Base-by-base conservation (phyloP, 2,888 invertebrate species). In the Folsomia manolachei region DNA sequence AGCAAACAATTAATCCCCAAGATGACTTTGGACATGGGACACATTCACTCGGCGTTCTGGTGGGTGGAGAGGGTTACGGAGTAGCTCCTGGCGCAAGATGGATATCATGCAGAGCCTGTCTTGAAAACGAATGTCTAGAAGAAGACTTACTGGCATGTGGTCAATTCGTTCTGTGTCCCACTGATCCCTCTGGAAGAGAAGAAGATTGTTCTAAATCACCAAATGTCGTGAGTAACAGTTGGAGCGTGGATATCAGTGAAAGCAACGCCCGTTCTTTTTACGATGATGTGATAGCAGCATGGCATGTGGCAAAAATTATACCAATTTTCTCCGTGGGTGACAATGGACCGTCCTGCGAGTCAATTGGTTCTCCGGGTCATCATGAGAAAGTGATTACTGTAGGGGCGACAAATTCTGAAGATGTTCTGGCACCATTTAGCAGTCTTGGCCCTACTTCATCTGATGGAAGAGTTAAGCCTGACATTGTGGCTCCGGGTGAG, bases 141-240 rank as follows among this genome's bases (percentile, higher is more conserved):
- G 56, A 18, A 19, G 7, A 56, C 21, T 21, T 56, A 21, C 56
- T 56, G 56, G 56, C 56, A 21, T 56, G 56, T 56, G 56, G 56
- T 56, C 56, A 56, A 56, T 56, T 56, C 19, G 4, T 56, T 14
- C 56, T 56, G 4, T 56, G 56, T 56, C 56, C 56, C n/a, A 7
- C 56, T 56, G 56, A 21, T 7, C n/a, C 4, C 19, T 21, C 21
- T 19, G n/a, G n/a, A 56, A n/a, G 56, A 7, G 4, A 18, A 18
- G n/a, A 56, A n/a, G 18, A 18, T 51, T 51, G 51, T 51, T 51
- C 39, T 39, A 39, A 39, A 39, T 14, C n/a, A n/a, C n/a, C n/a
- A n/a, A n/a, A n/a, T n/a, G n/a, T n/a, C n/a, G n/a, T n/a, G 39
- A 56, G 56, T 56, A 56, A 56, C 56, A 56, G 56, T 56, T 56